These are phyloP conservation scores for Scaptomyza flava DNA, from an alignment of 2,888 invertebrate genomes.

Conservation along the genomic window DNA sequence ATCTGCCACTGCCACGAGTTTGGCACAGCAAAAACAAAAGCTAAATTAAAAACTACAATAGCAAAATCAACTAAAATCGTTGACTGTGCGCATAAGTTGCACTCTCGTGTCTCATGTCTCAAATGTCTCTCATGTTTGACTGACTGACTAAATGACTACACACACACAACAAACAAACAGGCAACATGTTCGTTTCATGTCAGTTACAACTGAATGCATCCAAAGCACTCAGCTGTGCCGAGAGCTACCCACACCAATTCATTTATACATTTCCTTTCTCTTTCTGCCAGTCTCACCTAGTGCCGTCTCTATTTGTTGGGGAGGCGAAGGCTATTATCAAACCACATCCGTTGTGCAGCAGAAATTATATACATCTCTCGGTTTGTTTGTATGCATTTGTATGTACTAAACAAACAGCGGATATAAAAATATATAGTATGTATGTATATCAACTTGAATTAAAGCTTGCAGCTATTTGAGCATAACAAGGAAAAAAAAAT, in stretches of 20 bases:
- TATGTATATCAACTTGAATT: constrained; percentile 60
- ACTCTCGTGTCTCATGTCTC: constrained; percentile 32
- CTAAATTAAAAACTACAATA: constrained; percentile 42
- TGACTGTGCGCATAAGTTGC: constrained; percentile 15
- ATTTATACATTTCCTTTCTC: neutral
- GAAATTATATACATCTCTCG: constrained; percentile 37
- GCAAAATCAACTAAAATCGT: constrained; percentile 38
- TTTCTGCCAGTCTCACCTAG: constrained; percentile 8
- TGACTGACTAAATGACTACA: constrained; percentile 71
- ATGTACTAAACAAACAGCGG: constrained; percentile 48
- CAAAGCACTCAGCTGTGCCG: constrained; percentile 46
- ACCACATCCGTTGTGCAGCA: constrained; percentile 70
- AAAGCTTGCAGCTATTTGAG: constrained; percentile 60
- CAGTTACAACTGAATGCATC: constrained; percentile 76
- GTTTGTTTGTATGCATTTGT: neutral
- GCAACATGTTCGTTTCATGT: constrained; percentile 48
- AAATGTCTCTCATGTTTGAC: constrained; percentile 65
- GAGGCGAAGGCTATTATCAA: constrained; percentile 64
- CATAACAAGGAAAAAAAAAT: constrained; percentile 56
- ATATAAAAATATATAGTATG: constrained; percentile 49
- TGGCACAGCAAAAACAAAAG: constrained; percentile 35
- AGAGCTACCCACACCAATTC: constrained; percentile 2
- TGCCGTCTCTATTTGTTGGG: constrained; percentile 39
- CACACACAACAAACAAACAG: neutral
- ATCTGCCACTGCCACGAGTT: constrained; percentile 33